Evolutionary conservation across 2,797 vertebrate genomes (phyloP), one percentile per base, ranked within the genome.

Genomic region (Serranus cabrilla): DNA sequence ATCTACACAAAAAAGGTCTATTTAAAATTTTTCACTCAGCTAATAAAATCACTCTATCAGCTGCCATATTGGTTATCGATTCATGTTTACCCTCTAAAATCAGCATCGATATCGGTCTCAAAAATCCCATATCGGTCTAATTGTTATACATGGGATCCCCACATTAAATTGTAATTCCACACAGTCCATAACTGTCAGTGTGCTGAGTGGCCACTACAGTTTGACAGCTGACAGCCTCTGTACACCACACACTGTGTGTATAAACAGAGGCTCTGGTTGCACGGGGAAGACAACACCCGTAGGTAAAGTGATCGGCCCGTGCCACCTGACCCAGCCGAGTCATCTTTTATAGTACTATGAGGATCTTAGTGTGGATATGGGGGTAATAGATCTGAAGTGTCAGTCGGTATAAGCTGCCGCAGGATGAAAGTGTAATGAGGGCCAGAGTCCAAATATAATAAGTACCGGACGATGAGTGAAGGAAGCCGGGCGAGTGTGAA

Each of bases 281-380:
- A 42, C 0, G 2, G 12, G 54, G 12, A 60, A 59, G 43, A 68
- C 17, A 16, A 58, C 57, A 46, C 47, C 34, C 1, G 0, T 1
- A 12, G n/a, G 80, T 66, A 54, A 80, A 42, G 62, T 2, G 56
- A 86, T 74, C 78, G 9, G 13, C 13, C 8, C 4, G 2, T n/a
- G 47, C 11, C 40, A 74, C 45, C 74, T 20, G 66, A 66, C 31
- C 51, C 5, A 6, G 5, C 43, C 2, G 50, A 21, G 46, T 51
- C 34, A 17, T 14, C 4, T 20, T 2, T 13, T 8, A 31, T 16
- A 11, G 51, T 27, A 58, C 46, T 12, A 21, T 1, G 40, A 64
- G 17, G 47, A 50, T 0, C 21, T 46, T 12, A 0, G 55, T 20
- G 58, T 54, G 64, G 34, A 45, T 23, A n/a, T 18, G 10, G 50